Base-by-base conservation (phyloP, 37 sponge, comb jelly and placozoan species). In the Halisarca cf. caerulea region DNA sequence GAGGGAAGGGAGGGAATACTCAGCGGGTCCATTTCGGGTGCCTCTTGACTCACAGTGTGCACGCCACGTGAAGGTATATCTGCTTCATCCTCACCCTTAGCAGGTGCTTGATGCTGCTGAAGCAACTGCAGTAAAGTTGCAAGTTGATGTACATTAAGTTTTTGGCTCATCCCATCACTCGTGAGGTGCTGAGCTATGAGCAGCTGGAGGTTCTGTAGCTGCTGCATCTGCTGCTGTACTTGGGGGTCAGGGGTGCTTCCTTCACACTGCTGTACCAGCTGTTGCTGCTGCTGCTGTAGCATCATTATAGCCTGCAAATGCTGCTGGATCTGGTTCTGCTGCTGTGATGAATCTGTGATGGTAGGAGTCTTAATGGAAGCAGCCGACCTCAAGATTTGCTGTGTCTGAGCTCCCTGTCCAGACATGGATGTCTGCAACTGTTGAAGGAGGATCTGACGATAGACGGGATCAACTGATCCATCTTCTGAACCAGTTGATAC, bases 271-370 rank as follows among this genome's bases (percentile, higher is more conserved):
- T 62, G 80, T 58, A 79, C 78, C 79, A 82, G 62, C 43, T 92
- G 92, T 27, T 88, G 90, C 11, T 87, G 93, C 75, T 93, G 91
- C 74, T 94, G 94, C 21, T 84, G 85, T 20, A 90, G 82, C 42
- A 90, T 59, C 25, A 90, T 79, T 8, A 85, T 89, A 51, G 90
- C 88, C 36, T 89, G 81, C 84, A 89, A 87, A 25, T 74, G 77
- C 44, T 74, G 77, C 25, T 74, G 77, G 42, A 74, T 37, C 15
- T 74, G 77, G 44, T 40, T 74, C 38, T 23, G 72, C 72, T 40
- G 77, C 45, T 74, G 77, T 5, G 77, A 9, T 7, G 73, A 9
- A 9, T 37, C 73, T 4, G 77, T 21, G 77, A 44, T 3, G 15
- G 77, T 41, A 17, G 42, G 77, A 74, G 39, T 39, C 45, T 40